phyloP scores from a whole-genome alignment of 2,888 invertebrate species.

The Clunio marinus region DNA sequence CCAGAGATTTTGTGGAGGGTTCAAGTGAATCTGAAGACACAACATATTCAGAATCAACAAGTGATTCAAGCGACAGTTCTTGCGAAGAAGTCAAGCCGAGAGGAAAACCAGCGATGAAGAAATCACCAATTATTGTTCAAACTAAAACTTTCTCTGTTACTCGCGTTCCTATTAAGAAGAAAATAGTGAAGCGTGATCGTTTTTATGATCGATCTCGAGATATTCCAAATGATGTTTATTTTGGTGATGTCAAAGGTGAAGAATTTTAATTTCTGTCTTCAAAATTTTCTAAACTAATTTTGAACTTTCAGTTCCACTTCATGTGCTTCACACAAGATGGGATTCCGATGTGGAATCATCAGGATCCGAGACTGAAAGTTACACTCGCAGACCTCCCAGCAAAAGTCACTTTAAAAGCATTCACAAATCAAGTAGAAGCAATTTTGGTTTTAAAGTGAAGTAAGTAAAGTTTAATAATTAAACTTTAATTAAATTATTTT shows the following conservation, averaged over 20 bases:
- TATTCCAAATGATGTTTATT: conserved; percentile 36
- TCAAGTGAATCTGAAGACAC: background rate
- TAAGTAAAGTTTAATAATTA: background rate
- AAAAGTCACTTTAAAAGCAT: background rate
- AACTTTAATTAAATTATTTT: no score
- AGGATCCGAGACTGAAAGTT: no score
- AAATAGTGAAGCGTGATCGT: conserved; percentile 18
- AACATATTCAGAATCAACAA: background rate
- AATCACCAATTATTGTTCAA: background rate
- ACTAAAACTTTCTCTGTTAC: background rate
- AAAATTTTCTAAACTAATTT: no score
- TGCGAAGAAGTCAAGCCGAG: background rate
- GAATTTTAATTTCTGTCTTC: background rate
- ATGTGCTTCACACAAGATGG: conserved; percentile 34
- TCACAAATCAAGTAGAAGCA: background rate
- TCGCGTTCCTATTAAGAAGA: background rate
- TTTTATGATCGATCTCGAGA: conserved; percentile 32
- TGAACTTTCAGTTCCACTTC: conserved; percentile 23
- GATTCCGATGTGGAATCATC: conserved; percentile 3
- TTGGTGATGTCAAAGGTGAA: conserved; percentile 33
- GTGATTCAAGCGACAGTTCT: background rate
- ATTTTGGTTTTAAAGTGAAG: background rate
- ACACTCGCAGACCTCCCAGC: no score
- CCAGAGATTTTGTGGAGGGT: conserved; percentile 20
- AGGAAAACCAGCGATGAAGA: background rate